Evolutionary conservation across 1,140 invertebrate species (phyloP), one percentile per base, ranked within the genome.

Genomic region (Brachionus rubens): DNA sequence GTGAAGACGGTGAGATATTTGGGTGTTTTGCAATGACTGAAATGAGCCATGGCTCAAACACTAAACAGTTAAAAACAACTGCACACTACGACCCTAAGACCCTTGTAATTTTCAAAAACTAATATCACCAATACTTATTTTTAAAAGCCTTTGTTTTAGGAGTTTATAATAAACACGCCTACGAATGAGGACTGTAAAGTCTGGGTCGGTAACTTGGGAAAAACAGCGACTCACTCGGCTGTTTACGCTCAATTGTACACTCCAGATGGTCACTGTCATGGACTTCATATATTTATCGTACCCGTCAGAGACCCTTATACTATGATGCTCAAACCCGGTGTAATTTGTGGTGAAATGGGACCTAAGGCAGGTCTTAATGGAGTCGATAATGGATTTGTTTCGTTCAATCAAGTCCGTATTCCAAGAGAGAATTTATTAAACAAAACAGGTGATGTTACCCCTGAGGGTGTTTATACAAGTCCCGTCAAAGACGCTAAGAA

Each of bases 111-210:
- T 24, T 62, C 3, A 47, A 36, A 75, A 59, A 19, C 47, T 28
- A n/a, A 28, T 28, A 14, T 7, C 1, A 28, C 12, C 12, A 50
- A 21, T 36, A 21, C n/a, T n/a, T n/a, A n/a, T n/a, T n/a, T n/a
- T n/a, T n/a, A n/a, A n/a, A n/a, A n/a, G n/a, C n/a, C n/a, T n/a
- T n/a, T n/a, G n/a, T n/a, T n/a, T 24, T 5, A 91, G 85, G 88
- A 90, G 83, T 97, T 96, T 85, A 87, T 96, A 26, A 87, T 98
- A 9, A 89, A 96, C 81, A 92, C 94, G 0, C 93, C 94, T 0
- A 91, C 94, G 83, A 92, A 96, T 86, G 90, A 95, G 84, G 92
- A 93, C 24, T 91, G 92, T 48, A 98, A 98, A 87, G 94, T 92
- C 85, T 98, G 94, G 94, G 92, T 89, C 5, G 82, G 82, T 10